Evolutionary conservation across 2,113 vertebrate species (phyloP), one percentile per base, ranked within the genome.

Genomic region (Zapus hudsonius): DNA sequence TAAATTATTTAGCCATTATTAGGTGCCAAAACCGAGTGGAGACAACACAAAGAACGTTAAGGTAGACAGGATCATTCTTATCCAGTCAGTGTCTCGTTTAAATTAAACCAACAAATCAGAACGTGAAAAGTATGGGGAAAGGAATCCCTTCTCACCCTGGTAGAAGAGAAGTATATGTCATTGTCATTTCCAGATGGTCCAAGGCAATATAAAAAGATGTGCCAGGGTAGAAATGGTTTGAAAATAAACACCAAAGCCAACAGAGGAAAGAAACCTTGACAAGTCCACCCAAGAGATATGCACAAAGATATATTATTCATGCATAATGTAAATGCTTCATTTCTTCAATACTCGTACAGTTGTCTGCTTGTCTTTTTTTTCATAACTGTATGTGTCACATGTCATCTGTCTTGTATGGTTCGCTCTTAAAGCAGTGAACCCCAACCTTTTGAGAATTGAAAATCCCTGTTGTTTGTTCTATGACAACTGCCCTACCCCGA

Each of bases 41-140:
- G 17, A 79, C 0, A 17, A 91, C 36, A 66, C 67, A 87, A 47
- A 87, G 57, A 89, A 63, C 63, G 87, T 93, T 74, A 93, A 89
- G 84, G 66, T 61, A 82, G 76, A 70, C 0, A 20, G 86, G 88
- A 78, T 84, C 90, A 84, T 84, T 79, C 89, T 95, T 94, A 95
- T 55, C 64, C 76, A 33, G 83, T 89, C 75, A 47, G 70, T 5
- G 0, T 80, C 63, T 76, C 79, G 33, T n/a, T 94, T 88, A 94
- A 96, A 96, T 92, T 93, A 96, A 96, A 93, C 55, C 94, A 94
- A 94, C 91, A 94, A 93, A 95, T 96, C 89, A 92, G 83, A 87
- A 94, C 76, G 74, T 66, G 29, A 92, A 95, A 93, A 89, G 81
- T 87, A 91, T n/a, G 59, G 31, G 19, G 36, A 86, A 89, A 92